A percentile compares a stretch with the other conserved stretches of the same genome.
These are phyloP conservation scores for Leucoraja erinaceus DNA, from an alignment of 2,113 vertebrate species.

Conservation along the genomic window DNA sequence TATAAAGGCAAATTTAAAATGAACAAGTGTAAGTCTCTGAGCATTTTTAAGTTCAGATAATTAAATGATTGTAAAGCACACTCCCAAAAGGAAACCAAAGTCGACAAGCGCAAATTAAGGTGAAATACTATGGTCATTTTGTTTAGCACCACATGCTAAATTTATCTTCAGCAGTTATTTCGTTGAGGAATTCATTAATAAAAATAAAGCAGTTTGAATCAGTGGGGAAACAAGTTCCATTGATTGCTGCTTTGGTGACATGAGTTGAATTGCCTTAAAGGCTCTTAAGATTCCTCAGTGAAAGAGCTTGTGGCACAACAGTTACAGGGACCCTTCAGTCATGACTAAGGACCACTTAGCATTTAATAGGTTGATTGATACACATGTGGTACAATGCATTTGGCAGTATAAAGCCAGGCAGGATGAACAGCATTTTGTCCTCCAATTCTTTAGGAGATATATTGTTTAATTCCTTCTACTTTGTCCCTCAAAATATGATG, in stretches of 20 bases:
- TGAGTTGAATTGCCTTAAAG: constrained; percentile 36
- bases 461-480: constrained; percentile 27
- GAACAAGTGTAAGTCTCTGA: background rate
- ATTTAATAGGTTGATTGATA: constrained; percentile 39
- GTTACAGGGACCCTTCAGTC: constrained; percentile 35
- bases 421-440: constrained; percentile 26
- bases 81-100: background rate
- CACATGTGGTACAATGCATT: constrained; percentile 33
- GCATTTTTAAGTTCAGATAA: background rate
- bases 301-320: constrained; percentile 37
- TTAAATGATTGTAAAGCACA: background rate
- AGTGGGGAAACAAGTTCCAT: constrained; percentile 4
- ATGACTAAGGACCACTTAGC: constrained; percentile 35
- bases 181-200: constrained; percentile 19
- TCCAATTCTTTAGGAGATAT: constrained; percentile 24
- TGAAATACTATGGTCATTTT: background rate
- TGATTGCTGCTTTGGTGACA: constrained; percentile 35
- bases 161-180: constrained; percentile 21
- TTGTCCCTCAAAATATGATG: constrained; percentile 8
- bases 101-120: constrained; percentile 21
- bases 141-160: constrained; percentile 21
- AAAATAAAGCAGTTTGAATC: constrained; percentile 18
- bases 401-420: constrained; percentile 34
- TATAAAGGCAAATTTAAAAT: background rate
- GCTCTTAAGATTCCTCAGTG: constrained; percentile 33